Conservation (phyloP, 2,113 vertebrate genomes). For the Myiozetetes cayanensis region DNA sequence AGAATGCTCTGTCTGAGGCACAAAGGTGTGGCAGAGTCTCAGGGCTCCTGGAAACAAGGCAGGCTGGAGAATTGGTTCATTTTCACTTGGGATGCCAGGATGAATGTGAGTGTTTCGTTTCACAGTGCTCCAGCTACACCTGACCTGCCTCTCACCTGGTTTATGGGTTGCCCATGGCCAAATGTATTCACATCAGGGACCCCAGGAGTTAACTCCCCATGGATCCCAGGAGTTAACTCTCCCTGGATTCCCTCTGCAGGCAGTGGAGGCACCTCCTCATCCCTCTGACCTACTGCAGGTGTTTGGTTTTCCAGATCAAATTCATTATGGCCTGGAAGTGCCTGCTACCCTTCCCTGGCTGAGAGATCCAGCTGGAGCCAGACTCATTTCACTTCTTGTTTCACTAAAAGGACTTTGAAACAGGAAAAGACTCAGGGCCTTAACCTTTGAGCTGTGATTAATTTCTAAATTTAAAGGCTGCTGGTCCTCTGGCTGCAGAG, state of each 20-base stretch:
- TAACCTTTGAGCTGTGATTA: not conserved
- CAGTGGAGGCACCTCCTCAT: fast-evolving
- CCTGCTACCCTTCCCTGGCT: not conserved
- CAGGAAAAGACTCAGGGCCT: not conserved
- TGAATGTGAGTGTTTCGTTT: fast-evolving
- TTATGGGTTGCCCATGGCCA: fast-evolving
- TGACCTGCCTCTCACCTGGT: not conserved
- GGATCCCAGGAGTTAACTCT: not conserved
- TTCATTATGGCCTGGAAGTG: not conserved
- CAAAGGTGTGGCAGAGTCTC: not conserved
- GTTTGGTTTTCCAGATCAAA: not conserved
- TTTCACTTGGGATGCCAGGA: not conserved
- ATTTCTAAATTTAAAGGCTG: constrained; percentile 3
- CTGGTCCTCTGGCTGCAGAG: not conserved
- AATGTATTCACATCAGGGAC: fast-evolving
- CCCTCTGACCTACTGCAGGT: not conserved
- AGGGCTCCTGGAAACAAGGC: not conserved
- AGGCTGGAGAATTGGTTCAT: not conserved
- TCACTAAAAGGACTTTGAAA: not conserved
- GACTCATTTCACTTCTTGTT: not conserved
- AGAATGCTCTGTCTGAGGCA: not conserved
- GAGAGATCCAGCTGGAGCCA: not conserved
- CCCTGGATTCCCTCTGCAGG: not conserved
- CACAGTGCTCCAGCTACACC: fast-evolving
- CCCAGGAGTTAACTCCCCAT: not conserved